Evolutionary conservation across 2,888 invertebrate genomes (phyloP).

Genomic region (Tachina fera): DNA sequence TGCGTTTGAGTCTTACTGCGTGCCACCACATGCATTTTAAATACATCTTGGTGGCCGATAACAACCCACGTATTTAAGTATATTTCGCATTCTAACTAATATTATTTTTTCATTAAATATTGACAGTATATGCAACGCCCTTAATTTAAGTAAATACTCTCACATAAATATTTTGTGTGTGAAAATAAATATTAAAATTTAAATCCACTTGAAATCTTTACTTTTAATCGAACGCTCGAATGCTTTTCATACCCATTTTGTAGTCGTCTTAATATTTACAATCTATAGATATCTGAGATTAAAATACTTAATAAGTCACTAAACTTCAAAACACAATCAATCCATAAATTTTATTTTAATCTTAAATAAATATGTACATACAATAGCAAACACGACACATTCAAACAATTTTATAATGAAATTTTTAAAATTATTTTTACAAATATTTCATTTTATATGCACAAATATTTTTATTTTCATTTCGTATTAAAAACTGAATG

Average conservation of each 20-base stretch:
- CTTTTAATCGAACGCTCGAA: not conserved
- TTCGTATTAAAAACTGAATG: conserved; percentile 36
- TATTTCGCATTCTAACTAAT: not conserved
- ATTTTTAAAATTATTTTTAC: conserved; percentile 38
- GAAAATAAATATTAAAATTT: not conserved
- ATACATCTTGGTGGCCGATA: no score
- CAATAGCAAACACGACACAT: conserved; percentile 5
- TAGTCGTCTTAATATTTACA: conserved; percentile 27
- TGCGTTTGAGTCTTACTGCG: no score
- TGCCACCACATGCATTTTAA: no score
- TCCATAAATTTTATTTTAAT: conserved; percentile 51
- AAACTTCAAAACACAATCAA: conserved; percentile 50
- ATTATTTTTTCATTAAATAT: not conserved
- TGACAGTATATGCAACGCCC: not conserved
- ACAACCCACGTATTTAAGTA: no score
- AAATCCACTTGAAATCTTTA: not conserved
- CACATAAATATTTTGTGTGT: not conserved
- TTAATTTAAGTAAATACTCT: not conserved
- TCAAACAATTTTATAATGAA: conserved; percentile 20
- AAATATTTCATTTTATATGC: conserved; percentile 32
- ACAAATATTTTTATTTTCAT: conserved; percentile 5
- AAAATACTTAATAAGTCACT: conserved; percentile 40
- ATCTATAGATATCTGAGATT: conserved; percentile 27
- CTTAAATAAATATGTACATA: not conserved
- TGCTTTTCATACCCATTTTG: not conserved